Evolutionary conservation across 2,113 vertebrate species (phyloP).

Genomic region (Symphodus melops): DNA sequence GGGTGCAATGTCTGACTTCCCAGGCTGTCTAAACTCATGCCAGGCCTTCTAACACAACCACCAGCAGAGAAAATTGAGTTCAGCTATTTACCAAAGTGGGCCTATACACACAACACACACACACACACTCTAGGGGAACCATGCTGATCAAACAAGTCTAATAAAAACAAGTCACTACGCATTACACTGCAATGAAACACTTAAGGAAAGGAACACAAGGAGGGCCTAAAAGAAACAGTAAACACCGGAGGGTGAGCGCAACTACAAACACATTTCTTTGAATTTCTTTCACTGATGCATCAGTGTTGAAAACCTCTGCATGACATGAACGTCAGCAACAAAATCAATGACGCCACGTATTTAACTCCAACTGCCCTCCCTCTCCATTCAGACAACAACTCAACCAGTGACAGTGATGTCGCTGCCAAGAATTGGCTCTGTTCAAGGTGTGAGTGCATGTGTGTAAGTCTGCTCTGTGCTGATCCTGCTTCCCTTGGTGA

Average conservation of each 20-base stretch:
- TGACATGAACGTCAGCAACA: slow-evolving; percentile 19
- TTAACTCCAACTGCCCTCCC: slow-evolving; percentile 16
- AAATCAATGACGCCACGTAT: slow-evolving; percentile 14
- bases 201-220: slow-evolving; percentile 26
- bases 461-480: slow-evolving; percentile 38
- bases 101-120: slow-evolving; percentile 19
- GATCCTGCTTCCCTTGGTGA: slow-evolving; percentile 40
- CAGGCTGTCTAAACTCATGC: slow-evolving; percentile 43
- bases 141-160: slow-evolving; percentile 54
- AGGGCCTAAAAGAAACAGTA: slow-evolving; percentile 12
- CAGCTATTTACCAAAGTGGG: slow-evolving; percentile 54
- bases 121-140: slow-evolving; percentile 32
- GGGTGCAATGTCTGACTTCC: slow-evolving; percentile 37
- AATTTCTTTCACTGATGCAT: background rate
- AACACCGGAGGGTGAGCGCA: slow-evolving; percentile 13
- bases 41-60: slow-evolving; percentile 61
- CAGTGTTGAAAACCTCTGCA: slow-evolving; percentile 8
- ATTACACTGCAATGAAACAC: slow-evolving; percentile 17
- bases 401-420: slow-evolving; percentile 41
- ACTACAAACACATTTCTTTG: background rate
- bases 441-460: slow-evolving; percentile 43
- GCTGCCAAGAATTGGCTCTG: slow-evolving; percentile 53
- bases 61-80: slow-evolving; percentile 73
- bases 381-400: slow-evolving; percentile 33
- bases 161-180: slow-evolving; percentile 51